phyloP scores from a whole-genome alignment of 1,140 invertebrate species.

The Bactericera cockerelli region DNA sequence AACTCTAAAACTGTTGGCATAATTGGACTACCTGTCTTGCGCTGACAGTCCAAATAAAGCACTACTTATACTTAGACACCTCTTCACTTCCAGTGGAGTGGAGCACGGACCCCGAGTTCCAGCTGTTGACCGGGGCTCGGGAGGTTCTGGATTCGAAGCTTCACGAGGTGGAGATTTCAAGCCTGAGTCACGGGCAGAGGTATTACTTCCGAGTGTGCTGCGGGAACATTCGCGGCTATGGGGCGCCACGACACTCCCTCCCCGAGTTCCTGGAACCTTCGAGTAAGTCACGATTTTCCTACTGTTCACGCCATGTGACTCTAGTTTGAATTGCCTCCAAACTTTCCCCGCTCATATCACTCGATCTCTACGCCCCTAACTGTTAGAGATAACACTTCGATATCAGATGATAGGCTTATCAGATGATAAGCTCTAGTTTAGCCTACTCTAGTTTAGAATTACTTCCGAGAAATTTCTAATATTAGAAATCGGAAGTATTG shows the following conservation, averaged over 20 bases:
- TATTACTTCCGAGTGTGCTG: slow-evolving; percentile 76
- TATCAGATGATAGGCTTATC: too few species aligned
- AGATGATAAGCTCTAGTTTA: neutral
- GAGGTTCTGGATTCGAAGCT: slow-evolving; percentile 48
- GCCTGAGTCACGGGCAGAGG: slow-evolving; percentile 55
- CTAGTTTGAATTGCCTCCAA: too few species aligned
- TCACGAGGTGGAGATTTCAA: slow-evolving; percentile 36
- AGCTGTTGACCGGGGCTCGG: slow-evolving; percentile 39
- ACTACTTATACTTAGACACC: too few species aligned
- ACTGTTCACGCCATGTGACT: neutral
- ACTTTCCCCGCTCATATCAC: too few species aligned
- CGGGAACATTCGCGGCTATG: slow-evolving; percentile 84
- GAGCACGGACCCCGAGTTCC: slow-evolving; percentile 46
- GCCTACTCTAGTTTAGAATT: neutral
- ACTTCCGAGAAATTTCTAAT: neutral
- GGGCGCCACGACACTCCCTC: slow-evolving; percentile 51
- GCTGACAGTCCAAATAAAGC: too few species aligned
- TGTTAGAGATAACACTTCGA: too few species aligned
- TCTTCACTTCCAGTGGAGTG: slow-evolving; percentile 67
- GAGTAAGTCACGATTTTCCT: too few species aligned
- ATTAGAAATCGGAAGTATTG: too few species aligned
- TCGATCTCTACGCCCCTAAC: too few species aligned
- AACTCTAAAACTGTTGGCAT: too few species aligned
- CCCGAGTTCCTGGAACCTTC: slow-evolving; percentile 74
- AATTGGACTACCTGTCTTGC: too few species aligned